phyloP scores from a whole-genome alignment of 2,113 vertebrate species.

The Cromileptes altivelis region DNA sequence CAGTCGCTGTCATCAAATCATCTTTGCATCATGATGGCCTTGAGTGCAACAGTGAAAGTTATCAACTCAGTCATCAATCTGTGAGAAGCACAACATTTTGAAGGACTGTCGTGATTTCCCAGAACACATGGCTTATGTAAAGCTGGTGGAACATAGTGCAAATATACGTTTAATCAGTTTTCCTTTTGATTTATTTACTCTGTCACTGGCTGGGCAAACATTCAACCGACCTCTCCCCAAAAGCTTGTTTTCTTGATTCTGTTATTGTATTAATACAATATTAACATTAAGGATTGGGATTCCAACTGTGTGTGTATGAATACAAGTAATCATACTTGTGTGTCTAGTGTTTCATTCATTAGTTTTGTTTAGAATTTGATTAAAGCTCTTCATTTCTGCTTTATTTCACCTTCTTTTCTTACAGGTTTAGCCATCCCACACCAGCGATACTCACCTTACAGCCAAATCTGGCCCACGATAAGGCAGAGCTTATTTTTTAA shows the following conservation, averaged over 20 bases:
- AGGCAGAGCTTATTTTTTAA: too few species aligned
- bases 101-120: not conserved
- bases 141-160: not conserved
- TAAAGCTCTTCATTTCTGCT: not conserved
- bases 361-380: not conserved
- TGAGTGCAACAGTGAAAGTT: conserved; percentile 8
- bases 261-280: not conserved
- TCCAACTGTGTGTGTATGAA: not conserved
- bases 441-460: too few species aligned
- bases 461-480: too few species aligned
- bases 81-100: not conserved
- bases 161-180: not conserved
- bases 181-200: not conserved
- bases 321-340: not conserved
- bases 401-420: not conserved
- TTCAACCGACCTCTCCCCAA: not conserved
- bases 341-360: not conserved
- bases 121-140: not conserved
- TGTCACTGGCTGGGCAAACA: conserved; percentile 10
- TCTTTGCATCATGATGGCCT: not conserved
- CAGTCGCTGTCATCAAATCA: too few species aligned
- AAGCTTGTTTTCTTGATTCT: not conserved
- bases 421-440: too few species aligned
- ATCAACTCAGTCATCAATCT: conserved; percentile 17
- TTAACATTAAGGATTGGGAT: not conserved